A percentile compares a stretch with the other conserved stretches of the same genome.
phyloP scores from a whole-genome alignment of 2,888 invertebrate species.

The Tenthredo livida region DNA sequence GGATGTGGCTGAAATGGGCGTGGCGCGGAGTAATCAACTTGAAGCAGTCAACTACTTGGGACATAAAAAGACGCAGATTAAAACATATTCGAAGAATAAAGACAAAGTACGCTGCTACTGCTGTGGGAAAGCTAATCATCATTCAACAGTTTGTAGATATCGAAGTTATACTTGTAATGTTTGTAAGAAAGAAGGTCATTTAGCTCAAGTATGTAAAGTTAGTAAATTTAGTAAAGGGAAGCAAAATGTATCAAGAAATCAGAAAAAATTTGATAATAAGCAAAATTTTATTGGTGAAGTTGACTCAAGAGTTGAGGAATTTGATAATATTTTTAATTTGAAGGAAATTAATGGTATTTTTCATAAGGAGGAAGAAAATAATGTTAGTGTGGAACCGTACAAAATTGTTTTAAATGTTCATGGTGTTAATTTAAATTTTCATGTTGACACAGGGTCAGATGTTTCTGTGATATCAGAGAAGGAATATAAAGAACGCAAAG shows the following conservation, averaged over 20 bases:
- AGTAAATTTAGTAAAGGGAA: background rate
- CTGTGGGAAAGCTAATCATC: constrained; percentile 43
- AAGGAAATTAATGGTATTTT: background rate
- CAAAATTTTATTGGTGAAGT: background rate
- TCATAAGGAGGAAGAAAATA: too few species aligned
- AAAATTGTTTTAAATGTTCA: background rate
- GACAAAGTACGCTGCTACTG: constrained; percentile 5
- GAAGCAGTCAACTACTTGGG: too few species aligned
- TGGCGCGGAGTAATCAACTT: too few species aligned
- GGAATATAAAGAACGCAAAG: constrained; percentile 28
- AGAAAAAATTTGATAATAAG: background rate
- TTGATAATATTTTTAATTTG: background rate
- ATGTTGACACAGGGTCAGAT: constrained; percentile 51
- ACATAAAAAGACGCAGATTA: too few species aligned
- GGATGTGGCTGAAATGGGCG: too few species aligned
- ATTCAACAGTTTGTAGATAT: constrained; percentile 11
- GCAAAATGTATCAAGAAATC: background rate
- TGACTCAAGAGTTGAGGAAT: background rate
- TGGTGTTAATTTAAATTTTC: constrained; percentile 29
- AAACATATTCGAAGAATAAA: too few species aligned
- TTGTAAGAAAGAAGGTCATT: constrained; percentile 49
- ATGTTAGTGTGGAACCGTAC: background rate
- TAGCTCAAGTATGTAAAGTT: constrained; percentile 50
- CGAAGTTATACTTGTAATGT: constrained; percentile 40
- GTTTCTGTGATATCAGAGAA: constrained; percentile 44